A percentile compares a stretch with the other conserved stretches of the same genome.
phyloP scores from a whole-genome alignment of 2,113 vertebrate species.

The Polyodon spathula region DNA sequence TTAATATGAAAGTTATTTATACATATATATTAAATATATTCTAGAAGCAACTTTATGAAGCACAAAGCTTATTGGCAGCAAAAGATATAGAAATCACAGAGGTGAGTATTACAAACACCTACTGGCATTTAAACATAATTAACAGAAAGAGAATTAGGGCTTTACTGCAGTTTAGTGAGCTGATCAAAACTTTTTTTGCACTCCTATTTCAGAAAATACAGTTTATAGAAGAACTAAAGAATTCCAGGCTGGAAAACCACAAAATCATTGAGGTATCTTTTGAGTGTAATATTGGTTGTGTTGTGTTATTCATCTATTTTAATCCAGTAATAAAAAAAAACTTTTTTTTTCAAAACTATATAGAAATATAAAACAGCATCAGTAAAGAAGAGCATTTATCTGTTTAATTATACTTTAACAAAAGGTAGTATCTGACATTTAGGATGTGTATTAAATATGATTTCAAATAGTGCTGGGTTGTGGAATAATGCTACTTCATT shows the following conservation, averaged over 20 bases:
- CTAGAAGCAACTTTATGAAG: slow-evolving; percentile 53
- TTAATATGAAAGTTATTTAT: not conserved
- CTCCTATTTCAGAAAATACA: slow-evolving; percentile 40
- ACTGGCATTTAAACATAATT: not conserved
- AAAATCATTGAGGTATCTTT: slow-evolving; percentile 49
- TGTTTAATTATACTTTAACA: too few species aligned
- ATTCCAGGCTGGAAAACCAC: slow-evolving; percentile 46
- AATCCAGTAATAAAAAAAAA: too few species aligned
- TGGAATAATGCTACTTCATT: not conserved
- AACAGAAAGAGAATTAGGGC: too few species aligned
- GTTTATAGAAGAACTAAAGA: slow-evolving; percentile 52
- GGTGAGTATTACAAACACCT: slow-evolving; percentile 32
- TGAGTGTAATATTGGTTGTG: not conserved
- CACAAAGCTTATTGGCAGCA: slow-evolving; percentile 34
- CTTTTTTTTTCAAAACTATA: too few species aligned
- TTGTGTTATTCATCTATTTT: too few species aligned
- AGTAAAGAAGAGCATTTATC: too few species aligned
- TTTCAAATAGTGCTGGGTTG: not conserved
- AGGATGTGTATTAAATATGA: not conserved
- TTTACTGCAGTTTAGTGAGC: not conserved
- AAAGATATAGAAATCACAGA: slow-evolving; percentile 50
- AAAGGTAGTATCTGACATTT: too few species aligned
- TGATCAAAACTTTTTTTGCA: not conserved
- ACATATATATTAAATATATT: not conserved
- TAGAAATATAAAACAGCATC: too few species aligned